Evolutionary conservation across 2,888 invertebrate species (phyloP), one percentile per base, ranked within the genome.

Genomic region (Lasioglossum zephyrum): DNA sequence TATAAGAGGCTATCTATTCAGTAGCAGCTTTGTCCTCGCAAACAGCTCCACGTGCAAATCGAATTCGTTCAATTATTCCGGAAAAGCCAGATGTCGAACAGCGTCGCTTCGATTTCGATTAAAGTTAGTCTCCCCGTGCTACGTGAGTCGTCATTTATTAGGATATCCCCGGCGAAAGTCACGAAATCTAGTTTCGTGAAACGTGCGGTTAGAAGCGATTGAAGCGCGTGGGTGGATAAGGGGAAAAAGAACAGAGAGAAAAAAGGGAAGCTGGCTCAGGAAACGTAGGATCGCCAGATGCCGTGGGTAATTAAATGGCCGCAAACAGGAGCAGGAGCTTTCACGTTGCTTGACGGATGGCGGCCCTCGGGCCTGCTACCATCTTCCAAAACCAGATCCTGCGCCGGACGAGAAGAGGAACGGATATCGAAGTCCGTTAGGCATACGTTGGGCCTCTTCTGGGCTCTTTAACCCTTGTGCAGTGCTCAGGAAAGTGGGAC

Each of bases 211-310:
- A 31, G 44, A 79, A 73, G 66, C 41, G 88, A 81, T 84, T 22
- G 39, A 39, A 47, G 22, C 39, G 85, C 69, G 85, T 91, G 81
- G 82, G 81, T 88, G 86, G 73, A 84, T 39, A 8, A 69, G 41
- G 22, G 70, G 49, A 2, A 8, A 18, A 16, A 16, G 31, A 66
- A 26, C 9, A 39, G 39, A 39, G 16, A 69, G 36, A 41, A 39
- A 41, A 36, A 47, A 47, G 41, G 66, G 57, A 70, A 77, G 85
- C 53, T 36, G 69, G 39, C 63, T 44, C 70, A 82, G 82, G 77
- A 77, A 88, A 57, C 80, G 87, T 84, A 86, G 90, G 85, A 89
- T 89, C 84, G 87, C 90, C 92, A 93, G 93, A 92, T 92, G 92
- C 89, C 79, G 69, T 74, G 77, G 88, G 82, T 91, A 91, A 87